Evolutionary conservation across 2,888 invertebrate genomes (phyloP).

Genomic region (Oscheius sp.): DNA sequence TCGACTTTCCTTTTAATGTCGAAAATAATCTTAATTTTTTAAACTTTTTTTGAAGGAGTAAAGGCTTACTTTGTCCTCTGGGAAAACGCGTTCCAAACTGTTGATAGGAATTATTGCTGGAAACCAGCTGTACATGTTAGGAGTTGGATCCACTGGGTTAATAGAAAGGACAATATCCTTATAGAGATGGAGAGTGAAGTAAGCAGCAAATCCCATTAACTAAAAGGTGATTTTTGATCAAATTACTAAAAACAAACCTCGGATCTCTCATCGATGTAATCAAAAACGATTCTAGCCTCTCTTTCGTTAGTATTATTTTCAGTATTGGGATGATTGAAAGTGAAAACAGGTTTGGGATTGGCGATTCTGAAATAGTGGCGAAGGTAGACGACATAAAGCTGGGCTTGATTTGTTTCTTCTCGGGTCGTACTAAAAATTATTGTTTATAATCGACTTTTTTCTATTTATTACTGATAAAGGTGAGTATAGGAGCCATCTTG

Average conservation of each 20-base stretch:
- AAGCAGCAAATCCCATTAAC: slow-evolving; percentile 86
- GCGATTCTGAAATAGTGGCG: slow-evolving; percentile 80
- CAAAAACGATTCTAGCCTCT: slow-evolving; percentile 32
- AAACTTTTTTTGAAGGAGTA: not conserved
- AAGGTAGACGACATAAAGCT: slow-evolving; percentile 90
- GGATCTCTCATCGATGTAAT: slow-evolving; percentile 29
- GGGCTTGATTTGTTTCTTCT: slow-evolving; percentile 75
- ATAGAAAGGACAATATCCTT: slow-evolving; percentile 83
- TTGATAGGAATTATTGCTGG: slow-evolving; percentile 86
- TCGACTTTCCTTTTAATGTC: slow-evolving; percentile 57
- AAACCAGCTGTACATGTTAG: slow-evolving; percentile 97
- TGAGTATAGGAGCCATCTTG: not conserved
- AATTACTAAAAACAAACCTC: slow-evolving; percentile 39
- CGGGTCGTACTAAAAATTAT: slow-evolving; percentile 19
- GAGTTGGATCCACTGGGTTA: slow-evolving; percentile 83
- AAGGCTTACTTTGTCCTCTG: slow-evolving; percentile 38
- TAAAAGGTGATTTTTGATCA: slow-evolving; percentile 35
- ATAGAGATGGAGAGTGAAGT: slow-evolving; percentile 88
- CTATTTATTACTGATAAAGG: not conserved
- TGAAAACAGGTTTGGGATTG: slow-evolving; percentile 76
- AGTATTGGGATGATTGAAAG: slow-evolving; percentile 88
- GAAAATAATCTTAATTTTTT: slow-evolving; percentile 43
- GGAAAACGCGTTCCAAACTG: slow-evolving; percentile 47
- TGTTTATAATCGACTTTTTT: not conserved
- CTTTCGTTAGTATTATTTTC: slow-evolving; percentile 63